Conservation (phyloP, 1,140 invertebrate genomes). For the Oreohelix idahoensis region DNA sequence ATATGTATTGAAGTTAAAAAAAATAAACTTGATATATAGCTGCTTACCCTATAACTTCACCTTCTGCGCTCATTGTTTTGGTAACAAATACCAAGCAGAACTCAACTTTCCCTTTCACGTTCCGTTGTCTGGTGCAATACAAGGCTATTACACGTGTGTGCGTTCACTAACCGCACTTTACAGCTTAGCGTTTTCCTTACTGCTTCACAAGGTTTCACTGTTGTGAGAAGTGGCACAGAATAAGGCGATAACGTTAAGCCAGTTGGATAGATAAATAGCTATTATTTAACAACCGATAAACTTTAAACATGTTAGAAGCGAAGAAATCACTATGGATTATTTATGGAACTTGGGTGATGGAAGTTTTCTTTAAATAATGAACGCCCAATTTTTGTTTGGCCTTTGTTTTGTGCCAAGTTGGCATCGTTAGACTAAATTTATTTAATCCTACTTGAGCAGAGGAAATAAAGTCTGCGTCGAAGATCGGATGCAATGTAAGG, state of each 20-base stretch:
- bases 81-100: neutral
- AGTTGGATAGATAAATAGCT: no score
- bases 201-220: neutral
- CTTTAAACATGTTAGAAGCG: no score
- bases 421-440: neutral
- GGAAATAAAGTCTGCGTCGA: no score
- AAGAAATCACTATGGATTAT: no score
- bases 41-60: neutral
- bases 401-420: neutral
- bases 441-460: no score
- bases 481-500: no score
- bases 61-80: neutral
- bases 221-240: no score
- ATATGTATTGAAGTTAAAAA: no score
- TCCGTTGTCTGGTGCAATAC: neutral
- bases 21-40: neutral
- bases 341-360: no score
- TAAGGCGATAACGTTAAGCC: no score
- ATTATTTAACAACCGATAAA: no score
- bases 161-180: neutral
- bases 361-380: neutral
- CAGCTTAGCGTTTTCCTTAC: neutral
- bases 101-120: neutral
- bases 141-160: neutral
- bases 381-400: neutral